phyloP scores from a whole-genome alignment of 2,888 invertebrate genomes.

The Pyrochroa serraticornis region DNA sequence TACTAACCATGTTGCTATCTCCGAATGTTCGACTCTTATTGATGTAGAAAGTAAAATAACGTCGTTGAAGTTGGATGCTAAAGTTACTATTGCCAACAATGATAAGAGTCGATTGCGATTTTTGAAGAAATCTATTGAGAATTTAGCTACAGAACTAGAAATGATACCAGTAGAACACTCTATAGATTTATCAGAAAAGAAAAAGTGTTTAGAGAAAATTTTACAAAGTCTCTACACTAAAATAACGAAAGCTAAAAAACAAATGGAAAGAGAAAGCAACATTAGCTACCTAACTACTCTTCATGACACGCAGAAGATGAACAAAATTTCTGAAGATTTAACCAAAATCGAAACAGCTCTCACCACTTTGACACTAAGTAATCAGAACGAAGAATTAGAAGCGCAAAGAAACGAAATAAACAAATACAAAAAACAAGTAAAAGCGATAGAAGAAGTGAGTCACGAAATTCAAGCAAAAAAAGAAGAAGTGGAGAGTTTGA shows the following conservation, averaged over 20 bases:
- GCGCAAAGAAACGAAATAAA: conserved; percentile 20
- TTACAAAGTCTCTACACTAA: conserved; percentile 31
- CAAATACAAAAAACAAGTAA: conserved; percentile 1
- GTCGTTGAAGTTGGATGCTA: conserved; percentile 33
- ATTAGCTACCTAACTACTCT: conserved; percentile 26
- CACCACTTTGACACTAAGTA: neutral
- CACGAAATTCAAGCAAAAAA: conserved; percentile 7
- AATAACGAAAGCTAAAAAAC: conserved; percentile 32
- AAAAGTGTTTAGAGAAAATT: conserved; percentile 31
- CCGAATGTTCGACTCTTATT: conserved; percentile 27
- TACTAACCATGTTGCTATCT: neutral
- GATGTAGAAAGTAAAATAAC: conserved; percentile 38
- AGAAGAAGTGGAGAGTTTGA: neutral
- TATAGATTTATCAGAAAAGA: conserved; percentile 33
- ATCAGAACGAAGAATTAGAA: conserved; percentile 26
- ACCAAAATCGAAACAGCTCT: conserved; percentile 35
- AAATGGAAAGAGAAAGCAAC: conserved; percentile 32
- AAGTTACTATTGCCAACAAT: conserved; percentile 36
- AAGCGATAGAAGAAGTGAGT: conserved; percentile 7
- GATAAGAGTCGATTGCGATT: conserved; percentile 37
- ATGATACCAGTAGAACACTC: conserved; percentile 32
- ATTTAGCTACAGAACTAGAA: conserved; percentile 38
- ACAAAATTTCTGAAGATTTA: conserved; percentile 32
- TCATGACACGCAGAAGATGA: conserved; percentile 26
- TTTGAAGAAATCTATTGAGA: conserved; percentile 34